A percentile compares a stretch with the other conserved stretches of the same genome.
Conservation (phyloP, 2,113 vertebrate species). For the Pongo abelii region DNA sequence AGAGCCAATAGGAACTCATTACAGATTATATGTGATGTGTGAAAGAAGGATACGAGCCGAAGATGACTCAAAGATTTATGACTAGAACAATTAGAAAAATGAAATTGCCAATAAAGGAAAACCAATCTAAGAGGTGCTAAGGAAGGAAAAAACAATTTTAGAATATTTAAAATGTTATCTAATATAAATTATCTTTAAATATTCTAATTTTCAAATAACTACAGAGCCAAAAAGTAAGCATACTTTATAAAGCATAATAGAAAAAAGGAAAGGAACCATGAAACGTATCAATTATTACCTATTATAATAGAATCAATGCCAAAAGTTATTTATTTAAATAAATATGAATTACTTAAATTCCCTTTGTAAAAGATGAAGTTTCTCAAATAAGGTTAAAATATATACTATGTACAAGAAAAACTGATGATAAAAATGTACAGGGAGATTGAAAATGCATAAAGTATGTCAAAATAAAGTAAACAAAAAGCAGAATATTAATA, state of each 20-base stretch:
- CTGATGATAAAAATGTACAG: neutral
- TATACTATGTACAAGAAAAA: neutral
- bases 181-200: neutral
- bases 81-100: neutral
- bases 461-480: neutral
- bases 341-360: neutral
- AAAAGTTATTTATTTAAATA: neutral
- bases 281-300: neutral
- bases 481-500: neutral
- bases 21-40: neutral
- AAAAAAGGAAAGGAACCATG: neutral
- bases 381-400: neutral
- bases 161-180: neutral
- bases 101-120: neutral
- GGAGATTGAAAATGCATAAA: neutral
- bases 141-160: neutral
- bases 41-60: neutral
- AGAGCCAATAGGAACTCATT: neutral
- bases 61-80: neutral
- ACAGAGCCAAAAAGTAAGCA: neutral
- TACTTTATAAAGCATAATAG: neutral
- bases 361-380: neutral
- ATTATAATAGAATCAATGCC: neutral
- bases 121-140: neutral
- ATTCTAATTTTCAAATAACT: neutral